Base-by-base conservation (phyloP, 1,140 invertebrate species). In the Sipha flava region DNA sequence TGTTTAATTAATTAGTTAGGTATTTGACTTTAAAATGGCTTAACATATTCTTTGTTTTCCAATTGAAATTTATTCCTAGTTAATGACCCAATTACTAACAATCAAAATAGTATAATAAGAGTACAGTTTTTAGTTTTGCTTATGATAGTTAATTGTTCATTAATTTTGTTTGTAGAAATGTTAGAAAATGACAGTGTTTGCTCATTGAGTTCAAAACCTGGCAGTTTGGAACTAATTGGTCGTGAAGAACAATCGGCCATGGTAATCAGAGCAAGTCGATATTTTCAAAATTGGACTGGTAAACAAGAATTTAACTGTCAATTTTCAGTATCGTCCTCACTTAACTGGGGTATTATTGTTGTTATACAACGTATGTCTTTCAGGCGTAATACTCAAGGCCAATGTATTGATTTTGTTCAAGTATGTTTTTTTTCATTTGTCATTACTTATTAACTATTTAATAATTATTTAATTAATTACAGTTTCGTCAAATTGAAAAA, bases 101-200 rank as follows among this genome's bases (percentile, higher is more conserved):
- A 16, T 16, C 16, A 16, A 16, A 1, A 57, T 23, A 26, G 1
- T 59, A 29, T 26, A 23, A 0, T 0, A 57, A 57, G 5, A 26
- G 5, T 14, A 18, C 6, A 57, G 2, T 29, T 26, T 16, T n/a
- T 62, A 2, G 18, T 3, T n/a, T 62, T 31, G 18, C 31, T 31
- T n/a, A 29, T 21, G 2, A 64, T 68, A 68, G 26, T 68, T 43
- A n/a, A 9, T 29, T 14, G 1, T 29, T 47, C 47, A 26, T 26
- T 47, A 2, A 29, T 70, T 47, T 29, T 37, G n/a, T 47, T 70
- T 70, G 16, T 59, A 77, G 73, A 59, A 57, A 21, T 77, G 6
- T 18, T 77, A 34, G 73, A 77, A 77, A 77, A 59, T n/a, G 73
- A 77, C 43, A 59, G 73, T 43, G 73, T 77, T 10, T 77, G 73